These are phyloP conservation scores for Spermophilus dauricus DNA, from an alignment of 2,113 vertebrate genomes.

Conservation along the genomic window DNA sequence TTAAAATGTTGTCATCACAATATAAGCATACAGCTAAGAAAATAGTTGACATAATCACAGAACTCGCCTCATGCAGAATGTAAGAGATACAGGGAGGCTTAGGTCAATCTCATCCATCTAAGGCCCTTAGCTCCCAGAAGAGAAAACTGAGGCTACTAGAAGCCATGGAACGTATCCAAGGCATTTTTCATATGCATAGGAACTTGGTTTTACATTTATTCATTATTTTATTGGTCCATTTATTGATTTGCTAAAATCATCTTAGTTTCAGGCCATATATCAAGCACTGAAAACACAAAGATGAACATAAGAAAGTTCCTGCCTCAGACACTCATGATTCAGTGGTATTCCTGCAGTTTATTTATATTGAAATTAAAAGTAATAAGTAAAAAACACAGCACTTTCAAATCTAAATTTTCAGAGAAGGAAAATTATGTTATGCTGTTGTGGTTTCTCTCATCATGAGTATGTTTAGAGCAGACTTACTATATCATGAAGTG, in stretches of 20 bases:
- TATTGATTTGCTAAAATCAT: background rate
- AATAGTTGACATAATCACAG: slow-evolving; percentile 19
- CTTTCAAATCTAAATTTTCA: too few species aligned
- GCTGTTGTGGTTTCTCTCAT: background rate
- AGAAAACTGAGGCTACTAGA: background rate
- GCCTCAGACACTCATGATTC: background rate
- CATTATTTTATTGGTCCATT: background rate
- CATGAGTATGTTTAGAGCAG: background rate
- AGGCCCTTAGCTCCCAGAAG: background rate
- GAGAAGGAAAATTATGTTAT: too few species aligned
- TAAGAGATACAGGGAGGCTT: background rate
- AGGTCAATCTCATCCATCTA: background rate
- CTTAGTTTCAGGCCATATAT: background rate
- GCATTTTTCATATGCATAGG: background rate
- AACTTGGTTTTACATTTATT: slow-evolving; percentile 19
- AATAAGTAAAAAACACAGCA: background rate
- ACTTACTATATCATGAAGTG: background rate
- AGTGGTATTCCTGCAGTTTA: background rate
- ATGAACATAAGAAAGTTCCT: background rate
- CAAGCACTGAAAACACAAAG: background rate
- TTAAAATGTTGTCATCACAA: slow-evolving; percentile 46
- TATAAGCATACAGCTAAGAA: slow-evolving; percentile 51
- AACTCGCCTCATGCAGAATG: background rate
- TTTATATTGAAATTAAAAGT: background rate
- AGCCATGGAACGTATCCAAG: background rate